Base-by-base conservation (phyloP, 2,797 vertebrate genomes). In the Enteromius fasciolatus region DNA sequence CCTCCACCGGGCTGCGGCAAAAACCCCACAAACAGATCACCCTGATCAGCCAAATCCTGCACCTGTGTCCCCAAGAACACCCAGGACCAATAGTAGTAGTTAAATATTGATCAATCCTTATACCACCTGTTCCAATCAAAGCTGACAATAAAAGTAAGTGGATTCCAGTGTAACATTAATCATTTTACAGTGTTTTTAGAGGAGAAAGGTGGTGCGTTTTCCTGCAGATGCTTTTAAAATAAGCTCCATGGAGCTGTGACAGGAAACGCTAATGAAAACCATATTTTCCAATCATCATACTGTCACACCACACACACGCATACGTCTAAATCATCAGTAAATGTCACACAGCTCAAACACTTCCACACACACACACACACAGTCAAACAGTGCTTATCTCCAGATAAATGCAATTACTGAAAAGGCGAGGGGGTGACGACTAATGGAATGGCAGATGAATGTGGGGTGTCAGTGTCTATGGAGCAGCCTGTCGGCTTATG, bases 11-110 rank as follows among this genome's bases (percentile, higher is more conserved):
- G 28, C 28, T 31, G 28, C 28, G 28, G 28, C 28, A 31, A 31
- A 31, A 31, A 31, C 28, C 28, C 28, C 28, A 31, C 94, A 82
- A 99, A 98, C 90, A 96, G 95, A 91, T 96, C 93, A 79, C 97
- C 97, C 83, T 93, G 96, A 87, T 96, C 96, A 2, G 97, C 95
- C 70, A 96, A 95, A 84, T 98, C 97, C 93, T 99, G 97, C 89
- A 98, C 95, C 98, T 99, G 92, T 41, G 84, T 4, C 2, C 10
- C 61, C 68, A 63, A 78, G 7, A 76, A n/a, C 46, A 54, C 28
- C 33, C 33, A 46, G 46, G 15, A 54, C 23, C 7, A 11, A 46
- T 5, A 73, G 66, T 87, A 11, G 17, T 2, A 64, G 39, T 79
- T 11, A 18, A 52, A 66, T n/a, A 76, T 23, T 57, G 33, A 66